These are phyloP conservation scores for Stomatorhinus ivindoensis DNA, from an alignment of 2,113 vertebrate genomes.

Conservation along the genomic window DNA sequence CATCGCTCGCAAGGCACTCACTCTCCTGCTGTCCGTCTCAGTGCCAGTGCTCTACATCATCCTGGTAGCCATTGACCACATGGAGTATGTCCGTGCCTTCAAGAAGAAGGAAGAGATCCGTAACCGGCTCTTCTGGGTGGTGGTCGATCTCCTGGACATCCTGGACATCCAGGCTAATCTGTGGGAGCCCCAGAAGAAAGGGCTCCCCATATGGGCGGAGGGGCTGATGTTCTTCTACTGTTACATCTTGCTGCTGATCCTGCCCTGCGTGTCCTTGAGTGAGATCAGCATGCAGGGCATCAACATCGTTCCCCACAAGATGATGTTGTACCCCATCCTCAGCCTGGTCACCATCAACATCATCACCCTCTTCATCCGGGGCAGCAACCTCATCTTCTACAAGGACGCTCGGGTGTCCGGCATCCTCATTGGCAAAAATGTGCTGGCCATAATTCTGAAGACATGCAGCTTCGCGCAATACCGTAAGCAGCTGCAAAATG, in stretches of 20 bases:
- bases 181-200: conserved; percentile 70
- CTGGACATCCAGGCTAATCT: conserved; percentile 70
- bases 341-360: conserved; percentile 67
- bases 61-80: conserved; percentile 64
- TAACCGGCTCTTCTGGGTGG: conserved; percentile 68
- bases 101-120: conserved; percentile 67
- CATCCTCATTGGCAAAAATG: conserved; percentile 66
- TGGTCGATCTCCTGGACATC: conserved; percentile 65
- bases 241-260: conserved; percentile 65
- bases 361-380: conserved; percentile 65
- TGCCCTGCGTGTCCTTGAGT: conserved; percentile 66
- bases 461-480: conserved; percentile 69
- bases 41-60: conserved; percentile 60
- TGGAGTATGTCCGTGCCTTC: conserved; percentile 67
- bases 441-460: conserved; percentile 65
- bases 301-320: conserved; percentile 70
- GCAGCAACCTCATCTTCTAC: conserved; percentile 65
- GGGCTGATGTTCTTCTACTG: conserved; percentile 73
- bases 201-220: conserved; percentile 64
- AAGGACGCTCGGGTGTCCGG: conserved; percentile 59
- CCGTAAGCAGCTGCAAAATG: conserved; percentile 56
- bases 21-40: conserved; percentile 60
- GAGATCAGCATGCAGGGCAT: conserved; percentile 73
- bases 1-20: conserved; percentile 62
- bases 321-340: conserved; percentile 70